These are phyloP conservation scores for Etia nguti DNA, from an alignment of 2,113 vertebrate genomes.

Conservation along the genomic window DNA sequence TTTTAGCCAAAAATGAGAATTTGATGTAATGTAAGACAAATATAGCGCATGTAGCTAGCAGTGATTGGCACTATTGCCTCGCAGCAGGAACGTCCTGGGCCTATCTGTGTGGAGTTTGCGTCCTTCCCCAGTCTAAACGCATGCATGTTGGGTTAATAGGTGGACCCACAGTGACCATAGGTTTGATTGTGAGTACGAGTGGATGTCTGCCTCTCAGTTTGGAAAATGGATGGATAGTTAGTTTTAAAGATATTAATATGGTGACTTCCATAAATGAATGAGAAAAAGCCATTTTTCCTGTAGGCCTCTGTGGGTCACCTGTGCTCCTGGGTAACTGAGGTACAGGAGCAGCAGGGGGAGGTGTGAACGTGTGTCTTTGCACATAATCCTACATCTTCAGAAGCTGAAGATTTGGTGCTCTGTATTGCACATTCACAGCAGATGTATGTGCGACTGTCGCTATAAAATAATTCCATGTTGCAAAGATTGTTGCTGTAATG, in stretches of 20 bases:
- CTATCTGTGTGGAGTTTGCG: background rate
- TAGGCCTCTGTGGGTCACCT: background rate
- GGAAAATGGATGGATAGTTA: background rate
- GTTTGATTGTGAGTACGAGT: background rate
- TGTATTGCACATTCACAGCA: background rate
- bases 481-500: background rate
- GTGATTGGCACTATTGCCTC: background rate
- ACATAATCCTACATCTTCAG: background rate
- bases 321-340: background rate
- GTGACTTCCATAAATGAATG: background rate
- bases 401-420: background rate
- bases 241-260: background rate
- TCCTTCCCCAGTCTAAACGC: background rate
- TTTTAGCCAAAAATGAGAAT: background rate
- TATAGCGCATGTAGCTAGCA: background rate
- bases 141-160: background rate
- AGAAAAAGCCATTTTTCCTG: background rate
- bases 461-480: background rate
- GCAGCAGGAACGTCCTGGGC: background rate
- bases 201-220: background rate
- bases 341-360: background rate
- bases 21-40: background rate
- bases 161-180: background rate
- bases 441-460: background rate
- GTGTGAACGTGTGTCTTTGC: background rate